Evolutionary conservation across 2,888 invertebrate genomes (phyloP), one percentile per base, ranked within the genome.

Genomic region (Gasteruption jaculator): DNA sequence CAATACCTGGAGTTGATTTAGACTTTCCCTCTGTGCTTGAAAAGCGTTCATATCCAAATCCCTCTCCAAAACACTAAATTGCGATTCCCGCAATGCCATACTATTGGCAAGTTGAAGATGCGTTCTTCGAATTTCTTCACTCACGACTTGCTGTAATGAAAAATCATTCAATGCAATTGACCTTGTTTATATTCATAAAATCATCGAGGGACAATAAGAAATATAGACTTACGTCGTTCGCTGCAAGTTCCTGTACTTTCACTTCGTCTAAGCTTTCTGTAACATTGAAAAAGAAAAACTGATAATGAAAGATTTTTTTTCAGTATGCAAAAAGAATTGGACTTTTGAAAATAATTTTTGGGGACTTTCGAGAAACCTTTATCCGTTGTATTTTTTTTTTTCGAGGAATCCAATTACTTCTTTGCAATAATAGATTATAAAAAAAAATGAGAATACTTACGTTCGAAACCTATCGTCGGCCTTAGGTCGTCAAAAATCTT

Each of bases 11-110:
- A 61, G 32, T 15, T 63, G 54, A 14, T 56, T 56, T 20, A 62
- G 55, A 38, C 57, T 59, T 25, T 59, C 56, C 11, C 57, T n/a
- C n/a, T n/a, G n/a, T n/a, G 58, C 49, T 18, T 56, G 61, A 15
- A 65, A 43, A 16, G 51, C 56, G 7, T 63, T 51, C 30, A 59
- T 56, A 18, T 63, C 54, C 32, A 68, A 41, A 22, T 65, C 58
- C n/a, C 57, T 58, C 36, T 64, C 57, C 22, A 71, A 43, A 32
- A 58, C 59, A 21, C 55, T 61, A 15, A 70, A 59, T 31, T 64
- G 63, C 16, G 63, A 58, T 37, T 61, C 60, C 38, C 61, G 62
- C 12, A 58, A 47, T 3, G 57, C 59, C 38, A 70, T 63, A 11
- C 58, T 58, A 19, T 65, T 58, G 22, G 54, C 57, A 12, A 69